Base-by-base conservation (phyloP, 2,888 invertebrate species). In the Blastobasis lacticolella region DNA sequence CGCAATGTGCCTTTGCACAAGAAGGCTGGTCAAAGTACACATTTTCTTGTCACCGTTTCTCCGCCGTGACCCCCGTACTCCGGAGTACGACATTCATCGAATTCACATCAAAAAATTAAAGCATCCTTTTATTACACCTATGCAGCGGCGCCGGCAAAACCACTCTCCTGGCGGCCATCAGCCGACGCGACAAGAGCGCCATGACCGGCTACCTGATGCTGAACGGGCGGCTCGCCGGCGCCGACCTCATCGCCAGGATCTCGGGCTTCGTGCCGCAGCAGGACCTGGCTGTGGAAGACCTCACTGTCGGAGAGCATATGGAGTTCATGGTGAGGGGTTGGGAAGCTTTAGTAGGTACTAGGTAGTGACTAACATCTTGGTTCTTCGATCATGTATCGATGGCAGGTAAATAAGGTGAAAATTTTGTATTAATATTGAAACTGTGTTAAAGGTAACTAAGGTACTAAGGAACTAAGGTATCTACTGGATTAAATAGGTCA, bases 221-320 rank as follows among this genome's bases (percentile, higher is more conserved):
- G 49, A 94, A 94, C 69, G 94, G 94, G 5, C 78, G 90, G 57
- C 69, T 90, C 46, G 90, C 93, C 48, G 90, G 91, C 9, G 89
- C 90, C 45, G 88, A 90, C 61, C 88, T 92, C 49, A 92, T 95
- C 83, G 90, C 93, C 60, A 90, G 91, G 65, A 91, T 95, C 60
- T 95, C 95, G 2, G 94, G 94, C 56, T 97, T 96, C 79, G 92
- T 96, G 46, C 95, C 96, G 5, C 97, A 97, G 73, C 92, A 94
- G 60, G 96, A 96, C 79, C 87, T 96, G 62, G 93, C 94, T 57
- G 90, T 95, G 10, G 93, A 94, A 52, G 91, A 93, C 37, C 84
- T 97, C 55, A 94, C 94, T 0, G 94, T 95, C 9, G 81, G 89
- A 54, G 97, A 97, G 73, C 96, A 96, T 73, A 91, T 97, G 78